These are phyloP conservation scores for Cygnus buccinator DNA, from an alignment of 2,113 vertebrate genomes.

Conservation along the genomic window DNA sequence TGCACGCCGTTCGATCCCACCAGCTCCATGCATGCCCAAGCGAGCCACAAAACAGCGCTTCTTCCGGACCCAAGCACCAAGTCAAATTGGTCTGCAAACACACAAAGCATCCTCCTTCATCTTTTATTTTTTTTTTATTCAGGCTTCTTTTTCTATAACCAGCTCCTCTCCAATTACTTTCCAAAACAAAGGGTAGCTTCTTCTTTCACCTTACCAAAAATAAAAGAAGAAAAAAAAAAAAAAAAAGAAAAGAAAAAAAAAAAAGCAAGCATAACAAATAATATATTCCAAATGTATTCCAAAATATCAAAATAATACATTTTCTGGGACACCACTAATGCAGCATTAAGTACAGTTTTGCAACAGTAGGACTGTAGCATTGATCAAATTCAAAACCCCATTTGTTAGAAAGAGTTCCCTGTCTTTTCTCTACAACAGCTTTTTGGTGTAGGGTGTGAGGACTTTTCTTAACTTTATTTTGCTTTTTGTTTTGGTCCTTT, in stretches of 20 bases:
- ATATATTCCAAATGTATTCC: not conserved
- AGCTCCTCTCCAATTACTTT: constrained; percentile 40
- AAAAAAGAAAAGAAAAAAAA: not conserved
- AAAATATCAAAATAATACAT: not conserved
- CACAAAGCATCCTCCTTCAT: not conserved
- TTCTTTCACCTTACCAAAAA: not conserved
- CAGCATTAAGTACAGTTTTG: not conserved
- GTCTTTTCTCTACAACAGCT: not conserved
- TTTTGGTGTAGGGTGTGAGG: not conserved
- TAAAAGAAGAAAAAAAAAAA: not conserved
- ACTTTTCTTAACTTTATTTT: not conserved
- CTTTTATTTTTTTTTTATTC: not conserved
- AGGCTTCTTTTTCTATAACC: constrained; percentile 36
- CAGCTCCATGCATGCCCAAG: not conserved
- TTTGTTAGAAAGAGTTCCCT: not conserved
- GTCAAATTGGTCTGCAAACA: not conserved
- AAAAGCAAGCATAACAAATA: not conserved
- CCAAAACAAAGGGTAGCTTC: not conserved
- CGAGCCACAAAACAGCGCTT: not conserved
- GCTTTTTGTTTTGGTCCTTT: not conserved
- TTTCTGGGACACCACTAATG: not conserved
- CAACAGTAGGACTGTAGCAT: not conserved
- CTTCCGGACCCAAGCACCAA: not conserved
- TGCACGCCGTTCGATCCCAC: not conserved
- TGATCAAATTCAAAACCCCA: not conserved